Evolutionary conservation across 2,113 vertebrate genomes (phyloP), one percentile per base, ranked within the genome.

Genomic region (Malurus cyaneus): DNA sequence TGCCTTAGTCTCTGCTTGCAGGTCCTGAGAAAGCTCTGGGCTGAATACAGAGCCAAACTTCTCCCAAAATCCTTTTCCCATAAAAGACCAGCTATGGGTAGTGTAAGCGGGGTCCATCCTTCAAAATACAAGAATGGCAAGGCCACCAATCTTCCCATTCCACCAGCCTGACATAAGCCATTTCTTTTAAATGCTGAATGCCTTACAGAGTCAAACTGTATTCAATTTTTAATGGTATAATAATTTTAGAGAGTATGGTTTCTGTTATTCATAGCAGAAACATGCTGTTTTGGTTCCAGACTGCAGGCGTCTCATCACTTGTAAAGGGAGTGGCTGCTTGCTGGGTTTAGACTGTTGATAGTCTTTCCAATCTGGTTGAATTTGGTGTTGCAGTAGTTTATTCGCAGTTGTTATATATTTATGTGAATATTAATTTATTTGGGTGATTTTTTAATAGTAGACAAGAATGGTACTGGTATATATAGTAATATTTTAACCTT

Each of bases 1-100:
- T 34, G 34, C n/a, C 12, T 16, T 32, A 39, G 25, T 7, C 1
- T 59, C 28, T 50, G 25, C 0, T 0, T 59, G 49, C 11, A 39
- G 15, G 2, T 69, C 12, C 64, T 60, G n/a, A 78, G 46, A 23
- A 16, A 31, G 41, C 18, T 46, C 42, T 70, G 18, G 11, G 15
- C 3, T 74, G 21, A 44, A 29, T 18, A 36, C 0, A 1, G 29
- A 8, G 5, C 26, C 23, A 73, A 18, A 44, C 9, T 60, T 42
- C 25, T 47, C 15, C 18, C 21, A 44, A 15, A 50, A 39, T 1
- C 7, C 9, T 54, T 53, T 28, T 62, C 13, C 14, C 14, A 13
- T 12, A 32, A n/a, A 82, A 18, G 5, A 20, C 2, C 12, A 47
- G 10, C 18, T 66, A 47, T 42, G 19, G 25, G 12, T 31, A 18